These are phyloP conservation scores for Theonella swinhoei DNA, from an alignment of 37 sponge, comb jelly and placozoan species.

Conservation along the genomic window DNA sequence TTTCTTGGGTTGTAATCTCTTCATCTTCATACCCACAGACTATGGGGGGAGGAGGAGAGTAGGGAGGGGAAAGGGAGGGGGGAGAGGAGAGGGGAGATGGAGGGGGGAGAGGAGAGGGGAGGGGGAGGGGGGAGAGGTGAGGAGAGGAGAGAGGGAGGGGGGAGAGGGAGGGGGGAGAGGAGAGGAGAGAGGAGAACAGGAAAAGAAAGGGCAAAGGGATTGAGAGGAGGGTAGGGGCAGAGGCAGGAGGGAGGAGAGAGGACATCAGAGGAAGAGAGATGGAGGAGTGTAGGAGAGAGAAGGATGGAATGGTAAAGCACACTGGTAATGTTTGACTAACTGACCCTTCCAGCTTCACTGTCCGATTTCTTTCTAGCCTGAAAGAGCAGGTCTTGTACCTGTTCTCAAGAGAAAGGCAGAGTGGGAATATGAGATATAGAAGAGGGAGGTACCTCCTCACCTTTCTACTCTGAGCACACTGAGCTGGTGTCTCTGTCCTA, in stretches of 20 bases:
- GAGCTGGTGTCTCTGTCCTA: conserved; percentile 58
- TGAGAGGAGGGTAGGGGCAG: conserved; percentile 6
- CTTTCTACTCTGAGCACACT: conserved; percentile 74
- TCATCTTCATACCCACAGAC: conserved; percentile 5
- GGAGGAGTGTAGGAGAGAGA: neutral
- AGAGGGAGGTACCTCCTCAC: neutral
- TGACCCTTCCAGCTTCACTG: neutral
- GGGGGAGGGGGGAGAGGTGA: conserved; percentile 13
- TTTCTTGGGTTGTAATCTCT: conserved; percentile 13
- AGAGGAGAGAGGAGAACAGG: neutral
- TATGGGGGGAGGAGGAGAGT: neutral
- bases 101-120: conserved; percentile 19
- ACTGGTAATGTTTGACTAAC: neutral
- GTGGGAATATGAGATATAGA: too few species aligned
- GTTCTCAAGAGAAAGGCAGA: neutral
- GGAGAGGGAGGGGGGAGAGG: neutral
- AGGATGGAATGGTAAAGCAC: neutral
- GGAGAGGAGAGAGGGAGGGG: neutral
- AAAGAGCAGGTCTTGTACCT: conserved; percentile 21
- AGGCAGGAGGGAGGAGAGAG: neutral
- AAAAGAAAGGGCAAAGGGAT: neutral
- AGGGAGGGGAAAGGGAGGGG: neutral
- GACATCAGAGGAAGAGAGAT: neutral
- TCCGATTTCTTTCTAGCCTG: conserved; percentile 5
- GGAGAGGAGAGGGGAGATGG: neutral